A percentile compares a stretch with the other conserved stretches of the same genome.
These are phyloP conservation scores for Drosophila neocordata DNA, from an alignment of 1,140 invertebrate species.

Conservation along the genomic window DNA sequence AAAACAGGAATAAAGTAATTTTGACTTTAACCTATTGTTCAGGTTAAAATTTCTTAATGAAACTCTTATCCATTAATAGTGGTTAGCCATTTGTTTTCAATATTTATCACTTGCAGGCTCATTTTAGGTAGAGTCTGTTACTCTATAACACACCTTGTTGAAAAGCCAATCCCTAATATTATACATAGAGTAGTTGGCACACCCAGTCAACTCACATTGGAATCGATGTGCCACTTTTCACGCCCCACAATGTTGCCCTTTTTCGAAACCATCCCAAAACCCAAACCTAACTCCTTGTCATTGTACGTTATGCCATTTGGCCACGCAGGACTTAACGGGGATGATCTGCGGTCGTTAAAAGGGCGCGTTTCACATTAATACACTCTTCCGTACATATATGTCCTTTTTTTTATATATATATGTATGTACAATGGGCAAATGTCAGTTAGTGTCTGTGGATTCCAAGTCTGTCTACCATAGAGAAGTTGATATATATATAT, in stretches of 20 bases:
- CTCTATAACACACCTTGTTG: constrained; percentile 70
- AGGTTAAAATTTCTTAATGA: not conserved
- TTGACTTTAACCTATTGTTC: too few species aligned
- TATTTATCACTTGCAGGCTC: constrained; percentile 38
- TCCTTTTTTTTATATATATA: not conserved
- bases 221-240: constrained; percentile 60
- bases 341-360: constrained; percentile 73
- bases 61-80: constrained; percentile 5
- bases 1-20: too few species aligned
- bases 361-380: constrained; percentile 70
- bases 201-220: constrained; percentile 35
- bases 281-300: constrained; percentile 21
- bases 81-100: constrained; percentile 27
- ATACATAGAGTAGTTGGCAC: constrained; percentile 32
- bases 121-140: constrained; percentile 50
- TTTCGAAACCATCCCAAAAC: constrained; percentile 25
- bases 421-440: constrained; percentile 48
- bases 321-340: constrained; percentile 52
- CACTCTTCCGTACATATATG: not conserved
- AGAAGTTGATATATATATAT: constrained; percentile 8
- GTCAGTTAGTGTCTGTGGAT: constrained; percentile 46
- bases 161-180: constrained; percentile 76
- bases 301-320: constrained; percentile 43
- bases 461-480: not conserved
- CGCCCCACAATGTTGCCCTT: constrained; percentile 71